These are phyloP conservation scores for Nomada hirtipes DNA, from an alignment of 2,888 invertebrate species.

Conservation along the genomic window DNA sequence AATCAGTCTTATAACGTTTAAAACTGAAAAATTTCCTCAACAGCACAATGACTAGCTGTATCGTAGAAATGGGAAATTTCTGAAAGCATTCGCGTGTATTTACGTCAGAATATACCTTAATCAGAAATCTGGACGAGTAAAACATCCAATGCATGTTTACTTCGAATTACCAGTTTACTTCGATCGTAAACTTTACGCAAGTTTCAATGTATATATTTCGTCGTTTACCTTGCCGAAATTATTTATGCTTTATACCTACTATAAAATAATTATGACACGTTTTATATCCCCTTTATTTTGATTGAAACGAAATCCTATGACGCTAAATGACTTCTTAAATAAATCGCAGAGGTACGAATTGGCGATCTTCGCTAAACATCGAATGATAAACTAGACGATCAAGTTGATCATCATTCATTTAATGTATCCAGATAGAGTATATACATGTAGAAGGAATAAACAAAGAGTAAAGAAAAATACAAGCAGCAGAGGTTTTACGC, in stretches of 20 bases:
- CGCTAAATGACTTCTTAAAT: not conserved
- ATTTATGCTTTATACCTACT: too few relatives aligned
- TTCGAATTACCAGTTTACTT: too few relatives aligned
- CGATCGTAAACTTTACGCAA: not conserved
- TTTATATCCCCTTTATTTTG: not conserved
- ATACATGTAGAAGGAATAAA: not conserved
- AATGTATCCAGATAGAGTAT: not conserved
- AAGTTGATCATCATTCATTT: not conserved
- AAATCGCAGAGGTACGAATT: not conserved
- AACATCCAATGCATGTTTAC: too few relatives aligned
- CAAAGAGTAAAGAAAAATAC: not conserved
- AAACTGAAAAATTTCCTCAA: not conserved
- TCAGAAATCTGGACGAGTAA: too few relatives aligned
- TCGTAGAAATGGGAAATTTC: not conserved
- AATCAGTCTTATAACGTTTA: not conserved
- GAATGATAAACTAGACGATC: not conserved
- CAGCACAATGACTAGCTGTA: not conserved
- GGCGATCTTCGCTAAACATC: not conserved
- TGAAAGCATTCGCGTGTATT: not conserved
- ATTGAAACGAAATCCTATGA: not conserved
- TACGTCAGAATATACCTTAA: too few relatives aligned
- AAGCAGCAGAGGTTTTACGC: constrained; percentile 13
- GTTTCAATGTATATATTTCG: not conserved
- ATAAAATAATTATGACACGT: too few relatives aligned
- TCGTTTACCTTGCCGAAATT: not conserved